Evolutionary conservation across 2,113 vertebrate species (phyloP).

Genomic region (Toxostoma redivivum): DNA sequence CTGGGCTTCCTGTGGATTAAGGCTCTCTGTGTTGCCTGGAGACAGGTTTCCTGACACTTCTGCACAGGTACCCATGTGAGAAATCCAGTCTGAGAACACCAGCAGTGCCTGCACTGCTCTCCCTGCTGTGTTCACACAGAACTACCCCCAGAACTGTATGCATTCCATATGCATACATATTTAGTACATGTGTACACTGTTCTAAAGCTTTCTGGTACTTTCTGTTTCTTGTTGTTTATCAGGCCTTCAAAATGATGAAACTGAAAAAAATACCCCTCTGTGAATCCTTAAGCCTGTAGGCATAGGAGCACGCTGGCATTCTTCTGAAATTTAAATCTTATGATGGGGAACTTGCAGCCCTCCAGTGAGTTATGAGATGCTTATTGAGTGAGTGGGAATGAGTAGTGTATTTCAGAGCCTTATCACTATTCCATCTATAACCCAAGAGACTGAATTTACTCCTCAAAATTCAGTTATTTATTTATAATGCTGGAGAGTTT

Average conservation of each 20-base stretch:
- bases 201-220: neutral
- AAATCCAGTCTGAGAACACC: neutral
- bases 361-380: slow-evolving; percentile 44
- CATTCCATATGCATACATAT: neutral
- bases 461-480: slow-evolving; percentile 37
- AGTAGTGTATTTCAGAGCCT: slow-evolving; percentile 6
- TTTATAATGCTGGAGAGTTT: slow-evolving; percentile 16
- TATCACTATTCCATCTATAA: slow-evolving; percentile 31
- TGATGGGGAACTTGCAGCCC: neutral
- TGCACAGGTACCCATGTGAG: too few species aligned
- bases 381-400: slow-evolving; percentile 23
- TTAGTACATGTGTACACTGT: neutral
- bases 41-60: too few species aligned
- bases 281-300: neutral
- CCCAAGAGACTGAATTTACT: slow-evolving; percentile 20
- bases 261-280: neutral
- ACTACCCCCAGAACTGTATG: neutral
- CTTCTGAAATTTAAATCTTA: slow-evolving; percentile 33
- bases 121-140: neutral
- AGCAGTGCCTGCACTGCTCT: neutral
- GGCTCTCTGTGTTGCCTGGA: neutral
- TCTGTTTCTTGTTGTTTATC: neutral
- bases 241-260: neutral
- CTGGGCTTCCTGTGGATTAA: neutral
- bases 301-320: neutral